These are phyloP conservation scores for Nasonovia ribisnigri DNA, from an alignment of 2,888 invertebrate species.

Conservation along the genomic window DNA sequence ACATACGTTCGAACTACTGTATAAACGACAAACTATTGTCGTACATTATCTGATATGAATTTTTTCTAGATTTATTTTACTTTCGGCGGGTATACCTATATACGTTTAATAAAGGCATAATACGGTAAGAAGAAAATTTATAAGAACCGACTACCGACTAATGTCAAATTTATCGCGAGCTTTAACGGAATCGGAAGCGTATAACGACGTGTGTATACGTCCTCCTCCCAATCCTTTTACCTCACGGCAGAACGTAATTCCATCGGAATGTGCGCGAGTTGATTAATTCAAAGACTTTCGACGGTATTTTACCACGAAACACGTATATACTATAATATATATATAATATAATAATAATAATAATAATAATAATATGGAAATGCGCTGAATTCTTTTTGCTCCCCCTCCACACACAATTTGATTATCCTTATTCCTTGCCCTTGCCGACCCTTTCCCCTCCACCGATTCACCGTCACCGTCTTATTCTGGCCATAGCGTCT, in stretches of 20 bases:
- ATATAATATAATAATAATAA: neutral
- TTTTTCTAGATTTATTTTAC: neutral
- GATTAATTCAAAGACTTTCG: conserved; percentile 47
- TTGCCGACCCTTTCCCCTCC: neutral
- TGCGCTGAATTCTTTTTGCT: conserved; percentile 50
- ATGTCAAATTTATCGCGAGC: neutral
- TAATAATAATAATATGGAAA: conserved; percentile 51
- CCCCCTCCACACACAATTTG: neutral
- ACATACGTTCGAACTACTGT: neutral
- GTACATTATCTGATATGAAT: neutral
- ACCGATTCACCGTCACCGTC: neutral
- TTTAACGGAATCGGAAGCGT: neutral
- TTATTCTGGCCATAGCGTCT: neutral
- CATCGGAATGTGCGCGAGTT: conserved; percentile 21
- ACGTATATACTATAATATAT: neutral
- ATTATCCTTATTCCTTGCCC: neutral
- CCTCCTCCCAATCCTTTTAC: neutral
- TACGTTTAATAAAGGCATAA: neutral
- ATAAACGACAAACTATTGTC: neutral
- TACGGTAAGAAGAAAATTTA: neutral
- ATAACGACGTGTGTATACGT: neutral
- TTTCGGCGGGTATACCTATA: neutral
- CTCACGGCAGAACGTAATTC: conserved; percentile 11
- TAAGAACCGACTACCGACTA: neutral
- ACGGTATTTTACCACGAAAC: conserved; percentile 26